phyloP scores from a whole-genome alignment of 2,797 vertebrate species.

The Gallinago stenura region DNA sequence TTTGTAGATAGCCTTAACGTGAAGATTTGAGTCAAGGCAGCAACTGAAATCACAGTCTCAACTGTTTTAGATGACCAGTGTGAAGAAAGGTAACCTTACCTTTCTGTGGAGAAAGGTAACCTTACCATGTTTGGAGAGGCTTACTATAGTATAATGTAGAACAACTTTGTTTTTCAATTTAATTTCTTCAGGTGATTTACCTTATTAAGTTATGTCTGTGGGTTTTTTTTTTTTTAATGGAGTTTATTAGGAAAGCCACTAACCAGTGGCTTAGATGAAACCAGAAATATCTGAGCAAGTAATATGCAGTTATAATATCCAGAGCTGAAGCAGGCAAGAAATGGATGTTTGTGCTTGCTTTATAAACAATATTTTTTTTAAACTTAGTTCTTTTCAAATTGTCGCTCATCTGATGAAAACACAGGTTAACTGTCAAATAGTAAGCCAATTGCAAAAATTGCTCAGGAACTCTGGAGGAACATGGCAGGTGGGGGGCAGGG shows the following conservation, averaged over 20 bases:
- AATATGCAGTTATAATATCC: background rate
- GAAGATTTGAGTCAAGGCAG: background rate
- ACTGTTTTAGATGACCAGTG: background rate
- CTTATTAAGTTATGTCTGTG: fast-evolving
- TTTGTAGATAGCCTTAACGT: background rate
- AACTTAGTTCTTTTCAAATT: background rate
- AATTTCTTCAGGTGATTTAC: background rate
- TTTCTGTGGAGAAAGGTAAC: background rate
- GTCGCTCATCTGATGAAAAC: background rate
- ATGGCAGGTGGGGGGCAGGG: too few relatives aligned
- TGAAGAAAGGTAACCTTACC: background rate
- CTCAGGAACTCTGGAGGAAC: background rate
- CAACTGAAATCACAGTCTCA: background rate
- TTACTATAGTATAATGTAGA: background rate
- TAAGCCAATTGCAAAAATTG: background rate
- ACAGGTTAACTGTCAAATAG: background rate
- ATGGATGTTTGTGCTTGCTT: background rate
- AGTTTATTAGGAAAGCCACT: background rate
- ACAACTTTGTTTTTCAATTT: background rate
- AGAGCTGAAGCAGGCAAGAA: background rate
- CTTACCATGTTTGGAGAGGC: background rate
- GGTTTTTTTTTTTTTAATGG: background rate
- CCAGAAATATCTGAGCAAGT: background rate
- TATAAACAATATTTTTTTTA: background rate
- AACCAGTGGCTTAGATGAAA: background rate